A percentile compares a stretch with the other conserved stretches of the same genome.
These are phyloP conservation scores for Teleogryllus oceanicus DNA, from an alignment of 2,888 invertebrate genomes.

Conservation along the genomic window DNA sequence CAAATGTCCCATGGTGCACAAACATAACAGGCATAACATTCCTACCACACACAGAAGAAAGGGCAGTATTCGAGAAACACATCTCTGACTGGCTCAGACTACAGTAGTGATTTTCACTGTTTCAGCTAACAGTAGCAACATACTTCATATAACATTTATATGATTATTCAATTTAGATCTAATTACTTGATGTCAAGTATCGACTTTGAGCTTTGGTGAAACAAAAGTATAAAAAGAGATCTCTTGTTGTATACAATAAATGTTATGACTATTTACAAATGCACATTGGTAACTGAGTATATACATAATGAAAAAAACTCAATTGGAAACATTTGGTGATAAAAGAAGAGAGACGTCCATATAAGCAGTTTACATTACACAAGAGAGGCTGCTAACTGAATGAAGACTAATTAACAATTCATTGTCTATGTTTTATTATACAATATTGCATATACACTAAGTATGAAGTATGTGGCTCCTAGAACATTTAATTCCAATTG, in stretches of 20 bases:
- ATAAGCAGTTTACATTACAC: too few relatives aligned
- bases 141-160: constrained; percentile 18
- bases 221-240: constrained; percentile 4
- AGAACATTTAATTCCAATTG: background rate
- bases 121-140: background rate
- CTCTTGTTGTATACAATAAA: constrained; percentile 20
- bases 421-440: background rate
- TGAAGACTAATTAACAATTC: background rate
- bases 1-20: constrained; percentile 11
- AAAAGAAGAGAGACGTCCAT: background rate
- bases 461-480: background rate
- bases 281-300: background rate
- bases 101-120: background rate
- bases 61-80: background rate
- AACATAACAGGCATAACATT: constrained; percentile 10
- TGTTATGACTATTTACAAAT: constrained; percentile 2
- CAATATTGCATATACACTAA: constrained; percentile 4
- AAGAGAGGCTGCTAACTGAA: too few relatives aligned
- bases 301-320: background rate
- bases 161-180: background rate
- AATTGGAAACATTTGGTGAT: too few relatives aligned
- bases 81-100: background rate
- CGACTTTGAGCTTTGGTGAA: background rate
- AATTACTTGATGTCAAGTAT: background rate
- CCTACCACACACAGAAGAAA: constrained; percentile 10